phyloP scores from a whole-genome alignment of 2,113 vertebrate species.

The Hemibagrus wyckioides region DNA sequence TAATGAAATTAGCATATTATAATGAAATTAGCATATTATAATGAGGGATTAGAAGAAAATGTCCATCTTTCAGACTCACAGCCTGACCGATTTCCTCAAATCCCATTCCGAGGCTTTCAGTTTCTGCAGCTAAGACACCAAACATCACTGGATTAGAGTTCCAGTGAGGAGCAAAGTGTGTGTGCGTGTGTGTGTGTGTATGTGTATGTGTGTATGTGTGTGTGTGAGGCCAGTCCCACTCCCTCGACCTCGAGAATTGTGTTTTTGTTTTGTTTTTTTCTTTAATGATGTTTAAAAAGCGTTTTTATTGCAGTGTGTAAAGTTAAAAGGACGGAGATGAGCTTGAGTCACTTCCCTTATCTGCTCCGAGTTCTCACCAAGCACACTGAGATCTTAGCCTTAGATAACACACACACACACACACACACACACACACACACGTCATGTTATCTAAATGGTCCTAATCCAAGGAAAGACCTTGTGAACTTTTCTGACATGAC shows the following conservation, averaged over 20 bases:
- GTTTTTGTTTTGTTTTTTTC: background rate
- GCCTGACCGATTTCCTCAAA: background rate
- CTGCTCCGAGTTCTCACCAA: constrained; percentile 4
- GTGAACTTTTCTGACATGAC: constrained; percentile 51
- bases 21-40: background rate
- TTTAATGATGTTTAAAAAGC: background rate
- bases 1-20: background rate
- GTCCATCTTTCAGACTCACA: background rate
- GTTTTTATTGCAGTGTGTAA: constrained; percentile 13
- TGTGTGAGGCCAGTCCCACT: too few relatives aligned
- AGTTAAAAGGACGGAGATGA: constrained; percentile 3
- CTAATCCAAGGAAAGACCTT: constrained; percentile 47
- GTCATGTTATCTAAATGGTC: constrained; percentile 47
- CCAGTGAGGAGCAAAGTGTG: too few relatives aligned
- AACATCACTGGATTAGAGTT: too few relatives aligned
- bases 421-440: constrained; percentile 27
- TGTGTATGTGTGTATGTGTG: too few relatives aligned
- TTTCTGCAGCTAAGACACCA: background rate
- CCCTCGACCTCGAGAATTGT: background rate
- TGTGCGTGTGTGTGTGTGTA: too few relatives aligned
- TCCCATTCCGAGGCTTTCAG: background rate
- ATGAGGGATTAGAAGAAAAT: background rate
- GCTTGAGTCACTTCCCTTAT: constrained; percentile 23
- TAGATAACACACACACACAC: constrained; percentile 29
- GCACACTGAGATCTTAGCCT: constrained; percentile 9